These are phyloP conservation scores for Oryzias sinensis DNA, from an alignment of 2,797 vertebrate species.

Conservation along the genomic window DNA sequence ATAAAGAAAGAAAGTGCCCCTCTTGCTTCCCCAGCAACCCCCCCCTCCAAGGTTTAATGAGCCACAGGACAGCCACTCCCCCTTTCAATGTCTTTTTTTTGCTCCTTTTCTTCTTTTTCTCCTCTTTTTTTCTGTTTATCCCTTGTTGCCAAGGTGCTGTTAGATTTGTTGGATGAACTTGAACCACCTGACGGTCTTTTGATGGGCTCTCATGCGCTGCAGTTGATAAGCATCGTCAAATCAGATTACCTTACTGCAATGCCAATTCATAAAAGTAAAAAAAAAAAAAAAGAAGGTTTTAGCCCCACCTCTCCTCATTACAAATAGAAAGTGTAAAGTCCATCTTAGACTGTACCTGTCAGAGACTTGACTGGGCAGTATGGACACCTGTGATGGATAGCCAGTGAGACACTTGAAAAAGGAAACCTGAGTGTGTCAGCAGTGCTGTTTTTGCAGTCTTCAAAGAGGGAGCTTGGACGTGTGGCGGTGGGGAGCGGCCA, in stretches of 20 bases:
- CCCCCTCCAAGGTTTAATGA: constrained; percentile 63
- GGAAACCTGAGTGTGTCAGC: constrained; percentile 40
- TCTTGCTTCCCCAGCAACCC: constrained; percentile 44
- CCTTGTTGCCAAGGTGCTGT: constrained; percentile 62
- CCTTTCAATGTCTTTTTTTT: constrained; percentile 28
- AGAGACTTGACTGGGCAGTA: constrained; percentile 48
- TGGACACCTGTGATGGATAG: constrained; percentile 60
- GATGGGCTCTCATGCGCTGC: constrained; percentile 46
- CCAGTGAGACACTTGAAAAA: constrained; percentile 53
- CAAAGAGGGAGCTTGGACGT: constrained; percentile 38
- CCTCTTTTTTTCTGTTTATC: constrained; percentile 44
- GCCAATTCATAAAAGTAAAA: constrained; percentile 52
- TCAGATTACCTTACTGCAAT: constrained; percentile 56
- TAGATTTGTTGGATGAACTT: constrained; percentile 64
- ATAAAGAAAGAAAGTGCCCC: constrained; percentile 58
- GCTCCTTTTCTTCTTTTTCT: constrained; percentile 21
- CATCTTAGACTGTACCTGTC: constrained; percentile 54
- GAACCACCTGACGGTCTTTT: constrained; percentile 31
- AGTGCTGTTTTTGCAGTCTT: constrained; percentile 47
- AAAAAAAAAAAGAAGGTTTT: too few relatives aligned
- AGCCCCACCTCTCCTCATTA: constrained; percentile 26
- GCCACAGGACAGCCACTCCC: constrained; percentile 40
- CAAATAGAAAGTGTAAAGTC: constrained; percentile 42
- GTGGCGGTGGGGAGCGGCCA: neutral
- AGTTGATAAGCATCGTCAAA: constrained; percentile 59